Base-by-base conservation (phyloP, 2,113 vertebrate species). In the Prietella phreatophila region DNA sequence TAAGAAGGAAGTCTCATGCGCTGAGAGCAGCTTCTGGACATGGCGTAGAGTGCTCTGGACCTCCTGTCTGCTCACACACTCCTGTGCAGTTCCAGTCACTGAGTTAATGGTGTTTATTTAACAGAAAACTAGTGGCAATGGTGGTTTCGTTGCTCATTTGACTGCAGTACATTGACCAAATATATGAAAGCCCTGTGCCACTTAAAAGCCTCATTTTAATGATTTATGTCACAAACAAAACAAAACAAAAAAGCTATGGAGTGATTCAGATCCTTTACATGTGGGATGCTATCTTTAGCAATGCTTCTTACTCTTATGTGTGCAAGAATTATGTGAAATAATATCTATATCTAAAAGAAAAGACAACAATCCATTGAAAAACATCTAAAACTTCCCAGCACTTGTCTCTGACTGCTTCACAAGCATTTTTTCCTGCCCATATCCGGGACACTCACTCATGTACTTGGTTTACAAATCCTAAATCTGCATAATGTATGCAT, bases 21-120 rank as follows among this genome's bases (percentile, higher is more conserved):
- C 92, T 0, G 92, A 94, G 87, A 97, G 86, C 91, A 96, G 93
- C 91, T 95, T 97, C 92, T 97, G 95, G 90, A 97, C 93, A 92
- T 96, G 96, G 0, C 71, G 92, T 78, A 97, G 88, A 0, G 80
- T 84, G 1, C 80, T 91, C 53, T 96, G 93, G 0, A 93, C 91
- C 63, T 96, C 95, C 6, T 91, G 94, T 79, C 87, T 92, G 87
- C 93, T 94, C 4, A 93, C 84, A 88, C 96, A 97, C 55, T 94
- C 95, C 96, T 97, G 87, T 30, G 22, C 47, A 56, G 79, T 53
- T 47, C 39, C 42, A 65, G 19, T 36, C 39, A 83, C 5, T 33
- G 2, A 73, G 60, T 58, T 73, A 81, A 65, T 15, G 47, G 3
- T 73, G 7, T 73, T 60, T 20, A 36, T 53, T 81, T 30, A 58